Base-by-base conservation (phyloP, 2,888 invertebrate genomes). In the Fragum whitleyi region DNA sequence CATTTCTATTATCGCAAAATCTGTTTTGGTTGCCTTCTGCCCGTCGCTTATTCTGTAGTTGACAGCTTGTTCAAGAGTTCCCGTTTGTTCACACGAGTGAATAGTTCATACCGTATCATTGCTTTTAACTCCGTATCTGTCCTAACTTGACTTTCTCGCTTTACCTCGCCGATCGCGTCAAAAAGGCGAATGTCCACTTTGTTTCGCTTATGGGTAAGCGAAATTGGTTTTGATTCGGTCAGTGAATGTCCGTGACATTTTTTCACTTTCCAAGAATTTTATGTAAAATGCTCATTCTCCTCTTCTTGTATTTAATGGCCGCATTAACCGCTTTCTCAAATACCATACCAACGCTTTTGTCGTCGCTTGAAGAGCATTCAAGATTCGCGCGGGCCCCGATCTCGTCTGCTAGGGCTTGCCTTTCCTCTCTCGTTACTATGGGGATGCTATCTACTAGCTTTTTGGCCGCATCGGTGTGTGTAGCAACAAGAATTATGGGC, bases 401-500 rank as follows among this genome's bases (percentile, higher is more conserved):
- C 14, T 83, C 74, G 23, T 87, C 83, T 51, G 88, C 89, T 68
- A 90, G 79, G 9, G 78, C 69, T n/a, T 77, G 71, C 9, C 89
- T 89, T 55, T 90, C 89, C n/a, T 84, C 84, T 16, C 76, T 70
- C 16, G 77, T 72, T 9, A 88, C 86, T 32, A 11, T 14, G 19
- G 47, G 47, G 2, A 61, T 32, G 2, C 21, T 28, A 9, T 61
- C 62, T 16, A n/a, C 26, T 19, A 26, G 21, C n/a, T 67, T 23
- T 51, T 5, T 47, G 9, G 32, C 23, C 21, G 47, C 77, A 79
- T 91, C 91, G 19, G 81, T 83, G 72, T 90, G 89, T 0, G 90
- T 90, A 23, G 88, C 89, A n/a, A 91, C 88, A 7, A 91, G 83
- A 26, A 91, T 83, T 5, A 90, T 72, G 61, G 89, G 87, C 5